A percentile compares a stretch with the other conserved stretches of the same genome.
phyloP scores from a whole-genome alignment of 2,888 invertebrate species.

The Microplitis deprimator region DNA sequence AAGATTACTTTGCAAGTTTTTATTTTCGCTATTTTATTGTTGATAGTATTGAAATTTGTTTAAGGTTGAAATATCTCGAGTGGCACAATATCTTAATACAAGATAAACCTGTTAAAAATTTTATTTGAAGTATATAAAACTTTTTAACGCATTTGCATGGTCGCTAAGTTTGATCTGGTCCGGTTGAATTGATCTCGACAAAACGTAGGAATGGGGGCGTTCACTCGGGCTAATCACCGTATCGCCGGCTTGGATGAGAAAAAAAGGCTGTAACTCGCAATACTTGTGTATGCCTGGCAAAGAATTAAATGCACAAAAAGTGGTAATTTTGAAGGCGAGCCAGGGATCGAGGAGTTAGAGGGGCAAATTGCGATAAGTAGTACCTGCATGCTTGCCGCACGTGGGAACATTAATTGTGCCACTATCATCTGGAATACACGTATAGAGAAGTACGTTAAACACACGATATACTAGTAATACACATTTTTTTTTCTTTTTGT shows the following conservation, averaged over 20 bases:
- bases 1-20: background rate
- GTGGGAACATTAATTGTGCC: conserved; percentile 43
- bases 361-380: conserved; percentile 42
- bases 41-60: background rate
- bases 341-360: conserved; percentile 10
- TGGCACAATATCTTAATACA: background rate
- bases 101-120: conserved; percentile 12
- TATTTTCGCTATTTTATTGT: background rate
- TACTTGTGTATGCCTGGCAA: conserved; percentile 28
- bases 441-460: conserved; percentile 26
- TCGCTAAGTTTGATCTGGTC: conserved; percentile 10
- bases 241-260: conserved; percentile 25
- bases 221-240: conserved; percentile 30
- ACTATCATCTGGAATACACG: conserved; percentile 35
- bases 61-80: too few relatives aligned
- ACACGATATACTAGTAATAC: conserved; percentile 17
- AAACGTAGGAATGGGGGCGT: conserved; percentile 25
- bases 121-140: background rate
- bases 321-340: conserved; percentile 36
- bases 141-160: conserved; percentile 22
- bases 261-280: conserved; percentile 45
- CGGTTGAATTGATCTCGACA: conserved; percentile 15
- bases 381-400: conserved; percentile 37
- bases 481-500: conserved; percentile 1
- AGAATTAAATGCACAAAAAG: conserved; percentile 40